A percentile compares a stretch with the other conserved stretches of the same genome.
phyloP scores from a whole-genome alignment of 2,797 vertebrate genomes.

The Gorsachius magnificus region DNA sequence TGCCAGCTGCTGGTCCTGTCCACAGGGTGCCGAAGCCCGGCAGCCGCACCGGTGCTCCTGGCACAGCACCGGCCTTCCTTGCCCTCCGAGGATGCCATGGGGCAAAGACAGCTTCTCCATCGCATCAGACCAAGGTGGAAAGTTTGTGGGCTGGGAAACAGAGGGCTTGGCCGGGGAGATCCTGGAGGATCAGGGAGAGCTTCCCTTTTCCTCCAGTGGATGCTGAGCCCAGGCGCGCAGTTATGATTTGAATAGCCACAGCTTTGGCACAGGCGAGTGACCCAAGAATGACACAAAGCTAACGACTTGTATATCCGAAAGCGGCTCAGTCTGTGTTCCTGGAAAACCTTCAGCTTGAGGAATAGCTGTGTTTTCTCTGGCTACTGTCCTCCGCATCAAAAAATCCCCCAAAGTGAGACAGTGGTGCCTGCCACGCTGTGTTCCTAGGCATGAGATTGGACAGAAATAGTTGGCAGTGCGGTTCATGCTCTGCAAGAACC shows the following conservation, averaged over 20 bases:
- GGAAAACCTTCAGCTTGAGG: neutral
- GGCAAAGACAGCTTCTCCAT: neutral
- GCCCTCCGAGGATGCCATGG: neutral
- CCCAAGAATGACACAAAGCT: neutral
- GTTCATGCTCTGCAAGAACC: neutral
- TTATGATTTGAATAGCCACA: neutral
- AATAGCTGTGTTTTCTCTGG: neutral
- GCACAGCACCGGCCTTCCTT: neutral
- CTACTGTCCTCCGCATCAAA: neutral
- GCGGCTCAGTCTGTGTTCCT: neutral
- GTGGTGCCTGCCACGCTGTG: neutral
- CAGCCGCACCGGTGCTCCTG: neutral
- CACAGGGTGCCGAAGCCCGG: fast-evolving
- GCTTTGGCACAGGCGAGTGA: neutral
- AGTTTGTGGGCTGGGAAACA: neutral
- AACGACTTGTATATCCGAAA: neutral
- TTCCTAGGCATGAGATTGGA: neutral
- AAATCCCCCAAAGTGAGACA: neutral
- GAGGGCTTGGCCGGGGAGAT: neutral
- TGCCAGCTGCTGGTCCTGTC: neutral
- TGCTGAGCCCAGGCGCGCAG: neutral
- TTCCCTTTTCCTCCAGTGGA: neutral
- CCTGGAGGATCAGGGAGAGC: neutral
- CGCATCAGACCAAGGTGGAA: neutral
- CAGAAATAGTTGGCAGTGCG: neutral